Evolutionary conservation across 2,797 vertebrate species (phyloP).

Genomic region (Momotus momota): DNA sequence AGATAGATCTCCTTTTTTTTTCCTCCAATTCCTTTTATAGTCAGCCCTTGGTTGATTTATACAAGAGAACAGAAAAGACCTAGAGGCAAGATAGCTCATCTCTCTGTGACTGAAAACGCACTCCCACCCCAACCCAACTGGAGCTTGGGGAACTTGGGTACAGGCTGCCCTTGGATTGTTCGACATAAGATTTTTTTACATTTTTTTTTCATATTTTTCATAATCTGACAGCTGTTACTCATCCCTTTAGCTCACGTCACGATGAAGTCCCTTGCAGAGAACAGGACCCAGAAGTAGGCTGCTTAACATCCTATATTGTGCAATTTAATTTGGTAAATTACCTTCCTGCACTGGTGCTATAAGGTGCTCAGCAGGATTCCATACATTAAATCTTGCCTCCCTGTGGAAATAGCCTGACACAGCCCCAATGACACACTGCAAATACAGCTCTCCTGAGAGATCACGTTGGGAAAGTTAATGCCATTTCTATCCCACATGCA

Average conservation of each 20-base stretch:
- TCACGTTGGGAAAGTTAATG: background rate
- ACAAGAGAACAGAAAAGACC: slow-evolving; percentile 40
- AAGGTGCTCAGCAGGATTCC: slow-evolving; percentile 9
- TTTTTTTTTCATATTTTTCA: too few relatives aligned
- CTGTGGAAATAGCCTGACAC: background rate
- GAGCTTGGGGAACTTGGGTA: background rate
- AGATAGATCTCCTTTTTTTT: slow-evolving; percentile 29
- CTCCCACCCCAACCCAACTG: background rate
- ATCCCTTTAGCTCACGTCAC: slow-evolving; percentile 30
- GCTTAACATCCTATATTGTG: slow-evolving; percentile 26
- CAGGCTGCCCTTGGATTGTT: slow-evolving; percentile 31
- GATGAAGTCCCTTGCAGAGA: slow-evolving; percentile 40
- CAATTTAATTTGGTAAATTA: slow-evolving; percentile 68
- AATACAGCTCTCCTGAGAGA: background rate
- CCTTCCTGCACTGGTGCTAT: background rate
- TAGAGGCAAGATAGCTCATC: slow-evolving; percentile 15
- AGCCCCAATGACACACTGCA: background rate
- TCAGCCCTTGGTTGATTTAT: slow-evolving; percentile 49
- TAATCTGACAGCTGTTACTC: slow-evolving; percentile 33
- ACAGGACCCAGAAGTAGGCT: slow-evolving; percentile 36
- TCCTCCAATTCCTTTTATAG: slow-evolving; percentile 14
- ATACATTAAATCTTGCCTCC: background rate
- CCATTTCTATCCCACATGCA: slow-evolving; percentile 21
- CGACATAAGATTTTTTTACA: background rate
- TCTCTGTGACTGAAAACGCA: background rate